Percentiles rank a stretch among this genome's conserved stretches.
These are phyloP conservation scores for Dermatemys mawii DNA, from an alignment of 2,113 vertebrate genomes.

Conservation along the genomic window DNA sequence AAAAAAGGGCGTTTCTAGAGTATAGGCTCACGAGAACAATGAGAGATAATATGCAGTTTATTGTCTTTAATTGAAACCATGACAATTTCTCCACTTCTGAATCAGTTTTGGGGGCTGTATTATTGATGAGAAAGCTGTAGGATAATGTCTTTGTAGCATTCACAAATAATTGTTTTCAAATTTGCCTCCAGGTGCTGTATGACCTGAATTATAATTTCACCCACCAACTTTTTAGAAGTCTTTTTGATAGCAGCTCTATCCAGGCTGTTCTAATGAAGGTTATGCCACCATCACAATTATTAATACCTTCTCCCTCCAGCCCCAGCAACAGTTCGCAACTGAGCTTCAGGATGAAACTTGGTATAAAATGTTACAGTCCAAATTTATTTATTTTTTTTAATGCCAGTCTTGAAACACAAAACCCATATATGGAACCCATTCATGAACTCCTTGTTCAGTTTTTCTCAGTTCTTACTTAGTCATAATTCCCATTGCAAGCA, in stretches of 20 bases:
- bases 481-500: background rate
- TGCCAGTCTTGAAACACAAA: conserved; percentile 31
- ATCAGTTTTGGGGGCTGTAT: conserved; percentile 28
- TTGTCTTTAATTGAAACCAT: conserved; percentile 56
- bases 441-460: background rate
- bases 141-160: conserved; percentile 61
- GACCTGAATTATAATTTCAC: conserved; percentile 60
- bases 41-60: conserved; percentile 33
- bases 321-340: conserved; percentile 40
- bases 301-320: conserved; percentile 30
- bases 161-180: conserved; percentile 74
- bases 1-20: conserved; percentile 33
- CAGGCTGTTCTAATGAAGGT: conserved; percentile 40
- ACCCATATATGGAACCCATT: background rate
- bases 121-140: conserved; percentile 57
- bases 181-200: conserved; percentile 64
- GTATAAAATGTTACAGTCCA: background rate
- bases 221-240: conserved; percentile 37
- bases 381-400: conserved; percentile 26
- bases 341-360: conserved; percentile 46
- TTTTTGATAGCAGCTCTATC: conserved; percentile 1
- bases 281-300: conserved; percentile 6
- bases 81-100: background rate
- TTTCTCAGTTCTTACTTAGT: background rate
- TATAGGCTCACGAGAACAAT: conserved; percentile 21